Evolutionary conservation across 2,888 invertebrate genomes (phyloP).

Genomic region (Apamea crenata): DNA sequence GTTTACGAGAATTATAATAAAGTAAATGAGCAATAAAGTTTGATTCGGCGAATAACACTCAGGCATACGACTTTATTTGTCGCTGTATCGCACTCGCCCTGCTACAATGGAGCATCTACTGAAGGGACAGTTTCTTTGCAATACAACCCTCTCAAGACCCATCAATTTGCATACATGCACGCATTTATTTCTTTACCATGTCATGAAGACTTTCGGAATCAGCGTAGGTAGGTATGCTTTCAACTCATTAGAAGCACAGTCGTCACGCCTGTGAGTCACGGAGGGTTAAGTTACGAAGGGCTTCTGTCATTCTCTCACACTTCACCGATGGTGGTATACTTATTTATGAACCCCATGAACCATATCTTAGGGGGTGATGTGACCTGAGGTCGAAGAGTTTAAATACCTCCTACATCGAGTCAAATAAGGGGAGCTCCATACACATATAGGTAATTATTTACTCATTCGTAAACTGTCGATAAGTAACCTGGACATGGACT

Average conservation of each 20-base stretch:
- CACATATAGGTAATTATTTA: slow-evolving; percentile 8
- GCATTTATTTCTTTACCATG: neutral
- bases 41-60: neutral
- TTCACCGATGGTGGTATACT: slow-evolving; percentile 12
- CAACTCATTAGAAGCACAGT: neutral
- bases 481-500: slow-evolving; percentile 51
- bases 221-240: neutral
- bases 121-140: neutral
- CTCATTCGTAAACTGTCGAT: slow-evolving; percentile 26
- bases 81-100: neutral
- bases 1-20: neutral
- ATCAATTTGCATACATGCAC: neutral
- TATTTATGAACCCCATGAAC: slow-evolving; percentile 31
- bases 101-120: no score
- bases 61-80: neutral
- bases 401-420: neutral
- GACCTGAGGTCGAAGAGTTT: neutral
- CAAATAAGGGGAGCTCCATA: slow-evolving; percentile 11
- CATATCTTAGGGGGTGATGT: slow-evolving; percentile 17
- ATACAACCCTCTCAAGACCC: neutral
- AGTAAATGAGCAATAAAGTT: neutral
- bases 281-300: slow-evolving; percentile 23
- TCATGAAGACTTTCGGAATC: neutral
- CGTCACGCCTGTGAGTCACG: slow-evolving; percentile 32
- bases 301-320: slow-evolving; percentile 19